Base-by-base conservation (phyloP, 2,888 invertebrate genomes). In the Nomada hirtipes region DNA sequence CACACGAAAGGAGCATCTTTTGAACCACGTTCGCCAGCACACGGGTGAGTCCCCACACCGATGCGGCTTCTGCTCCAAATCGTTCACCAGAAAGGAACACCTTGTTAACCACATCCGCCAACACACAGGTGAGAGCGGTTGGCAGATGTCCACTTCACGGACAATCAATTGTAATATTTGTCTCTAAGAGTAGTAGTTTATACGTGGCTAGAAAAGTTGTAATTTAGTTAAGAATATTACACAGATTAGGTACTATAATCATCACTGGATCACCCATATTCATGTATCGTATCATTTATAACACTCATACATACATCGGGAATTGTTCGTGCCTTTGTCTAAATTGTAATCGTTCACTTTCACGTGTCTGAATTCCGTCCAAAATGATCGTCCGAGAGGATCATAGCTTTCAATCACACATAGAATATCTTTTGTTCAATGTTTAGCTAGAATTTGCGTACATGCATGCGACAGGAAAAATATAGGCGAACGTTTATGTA, bases 51-150 rank as follows among this genome's bases (percentile, higher is more conserved):
- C 97, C 79, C 97, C 97, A 81, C 97, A 97, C 94, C 96, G 97
- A 89, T 98, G 98, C 94, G 97, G 96, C 94, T 97, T 96, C 95
- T 98, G 98, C 94, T 96, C 97, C 89, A 98, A 98, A 94, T 97
- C 97, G 83, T 98, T 98, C 95, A 98, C 98, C 80, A 95, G 97
- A 87, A 97, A 97, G 93, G 98, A 97, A 93, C 97, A 98, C 93
- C 95, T 98, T 90, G 96, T 97, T 89, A 97, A 97, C 94, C 98
- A 98, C 94, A 97, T 98, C 88, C 95, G 98, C 86, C 97, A 97
- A 92, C 97, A 97, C 92, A 97, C 97, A 68, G 97, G 94, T 92
- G 93, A 94, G 91, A 92, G 91, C 90, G 91, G 90, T 93, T 92
- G 91, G 91, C 92, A 92, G 91, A 91, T 92, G 91, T 92, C 91